Evolutionary conservation across 1,140 invertebrate genomes (phyloP), one percentile per base, ranked within the genome.

Genomic region (Mizuhopecten yessoensis): DNA sequence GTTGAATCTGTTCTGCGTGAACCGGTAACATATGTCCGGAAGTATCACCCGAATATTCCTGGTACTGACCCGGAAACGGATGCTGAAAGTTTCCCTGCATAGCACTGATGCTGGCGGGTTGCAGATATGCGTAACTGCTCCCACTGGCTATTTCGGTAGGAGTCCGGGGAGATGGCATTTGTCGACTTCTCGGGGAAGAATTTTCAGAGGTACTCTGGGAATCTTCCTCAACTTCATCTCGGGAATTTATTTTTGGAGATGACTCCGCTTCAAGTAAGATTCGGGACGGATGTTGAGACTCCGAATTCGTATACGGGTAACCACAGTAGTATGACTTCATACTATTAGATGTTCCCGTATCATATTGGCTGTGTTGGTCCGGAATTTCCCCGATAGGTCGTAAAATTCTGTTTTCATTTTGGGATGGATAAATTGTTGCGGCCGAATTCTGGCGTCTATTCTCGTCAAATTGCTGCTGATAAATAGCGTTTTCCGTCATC

Each of bases 51-150:
- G 57, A 29, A 75, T 75, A 75, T n/a, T 75, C n/a, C 57, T n/a
- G 57, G n/a, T 75, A 75, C n/a, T 75, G 57, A 29, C 23, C 57
- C 23, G 9, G 57, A 75, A 75, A 75, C 2, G 23, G 57, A 75
- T 75, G 57, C 57, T 75, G 57, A 75, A 75, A 75, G 11, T 29
- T 29, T 29, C 57, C 57, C n/a, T 75, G 57, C 57, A 75, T 75
- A 0, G 36, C 34, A 0, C n/a, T 86, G 39, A 90, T n/a, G 33
- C 34, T 87, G 1, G 34, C 89, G 3, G 91, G 91, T 33, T 92
- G 91, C n/a, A 92, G 87, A 49, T 87, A 92, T 11, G 88, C 88
- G 57, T 90, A 92, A 33, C 88, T 92, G 17, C 36, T 33, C 17
- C 87, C 88, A n/a, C n/a, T 29, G 57, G 17, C n/a, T 5, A 5